Evolutionary conservation across 2,888 invertebrate species (phyloP).

Genomic region (Hypsopygia costalis): DNA sequence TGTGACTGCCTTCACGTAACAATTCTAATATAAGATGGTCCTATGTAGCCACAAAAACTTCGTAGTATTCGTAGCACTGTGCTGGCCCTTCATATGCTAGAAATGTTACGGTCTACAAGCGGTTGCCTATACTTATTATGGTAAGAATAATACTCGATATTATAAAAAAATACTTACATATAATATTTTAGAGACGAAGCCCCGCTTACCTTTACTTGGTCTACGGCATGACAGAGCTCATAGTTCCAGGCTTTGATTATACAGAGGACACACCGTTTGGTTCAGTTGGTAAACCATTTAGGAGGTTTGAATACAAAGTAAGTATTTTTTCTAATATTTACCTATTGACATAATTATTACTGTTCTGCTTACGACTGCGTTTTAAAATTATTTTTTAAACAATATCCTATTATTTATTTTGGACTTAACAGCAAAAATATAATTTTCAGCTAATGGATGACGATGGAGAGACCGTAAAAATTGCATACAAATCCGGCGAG

Average conservation of each 20-base stretch:
- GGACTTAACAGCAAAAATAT: slow-evolving; percentile 7
- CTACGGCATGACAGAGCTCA: slow-evolving; percentile 48
- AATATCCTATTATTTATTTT: too few species aligned
- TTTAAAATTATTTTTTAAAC: too few species aligned
- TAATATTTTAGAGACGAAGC: slow-evolving; percentile 29
- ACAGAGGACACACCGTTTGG: slow-evolving; percentile 35
- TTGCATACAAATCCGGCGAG: slow-evolving; percentile 32
- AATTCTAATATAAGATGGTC: too few species aligned
- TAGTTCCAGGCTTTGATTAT: slow-evolving; percentile 41
- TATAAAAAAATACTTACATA: slow-evolving; percentile 7
- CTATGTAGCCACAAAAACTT: too few species aligned
- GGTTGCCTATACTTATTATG: too few species aligned
- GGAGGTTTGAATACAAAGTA: slow-evolving; percentile 34
- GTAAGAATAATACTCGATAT: too few species aligned
- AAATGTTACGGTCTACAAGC: too few species aligned
- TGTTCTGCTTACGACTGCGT: too few species aligned
- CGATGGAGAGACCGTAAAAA: slow-evolving; percentile 24
- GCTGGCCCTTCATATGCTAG: too few species aligned
- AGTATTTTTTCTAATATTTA: background rate
- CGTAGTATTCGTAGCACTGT: too few species aligned
- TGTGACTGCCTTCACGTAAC: too few species aligned
- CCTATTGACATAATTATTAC: background rate
- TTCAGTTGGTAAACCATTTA: slow-evolving; percentile 33
- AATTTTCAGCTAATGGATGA: slow-evolving; percentile 33
- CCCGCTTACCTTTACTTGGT: slow-evolving; percentile 32